Conservation (phyloP, 2,888 invertebrate species). For the Lasioglossum lativentre region DNA sequence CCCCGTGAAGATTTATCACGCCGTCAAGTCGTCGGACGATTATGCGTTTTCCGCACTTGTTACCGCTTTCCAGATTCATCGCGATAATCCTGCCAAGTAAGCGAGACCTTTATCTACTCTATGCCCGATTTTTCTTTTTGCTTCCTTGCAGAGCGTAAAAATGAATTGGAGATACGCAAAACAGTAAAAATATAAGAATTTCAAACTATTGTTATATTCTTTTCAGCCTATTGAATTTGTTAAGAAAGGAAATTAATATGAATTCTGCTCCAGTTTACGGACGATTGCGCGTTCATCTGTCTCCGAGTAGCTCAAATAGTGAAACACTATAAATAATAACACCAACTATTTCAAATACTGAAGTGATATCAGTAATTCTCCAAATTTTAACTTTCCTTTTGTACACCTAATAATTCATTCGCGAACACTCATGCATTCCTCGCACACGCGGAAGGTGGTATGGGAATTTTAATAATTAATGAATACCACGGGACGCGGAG, state of each 20-base stretch:
- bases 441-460: background rate
- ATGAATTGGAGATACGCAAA: no score
- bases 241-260: no score
- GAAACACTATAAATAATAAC: background rate
- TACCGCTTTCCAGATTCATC: conserved; percentile 95
- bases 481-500: background rate
- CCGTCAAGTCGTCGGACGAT: conserved; percentile 91
- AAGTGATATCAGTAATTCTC: background rate
- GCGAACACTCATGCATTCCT: background rate
- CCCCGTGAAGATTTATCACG: conserved; percentile 91
- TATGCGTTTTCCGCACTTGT: conserved; percentile 93
- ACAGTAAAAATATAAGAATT: no score
- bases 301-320: no score
- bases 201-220: no score
- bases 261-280: no score
- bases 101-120: conserved; percentile 71
- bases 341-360: background rate
- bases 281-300: no score
- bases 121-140: background rate
- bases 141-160: background rate
- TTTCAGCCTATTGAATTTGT: no score
- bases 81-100: conserved; percentile 92
- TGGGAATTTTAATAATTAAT: background rate
- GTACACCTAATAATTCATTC: background rate
- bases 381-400: background rate